Evolutionary conservation across 2,797 vertebrate genomes (phyloP).

Genomic region (Tangara arthus): DNA sequence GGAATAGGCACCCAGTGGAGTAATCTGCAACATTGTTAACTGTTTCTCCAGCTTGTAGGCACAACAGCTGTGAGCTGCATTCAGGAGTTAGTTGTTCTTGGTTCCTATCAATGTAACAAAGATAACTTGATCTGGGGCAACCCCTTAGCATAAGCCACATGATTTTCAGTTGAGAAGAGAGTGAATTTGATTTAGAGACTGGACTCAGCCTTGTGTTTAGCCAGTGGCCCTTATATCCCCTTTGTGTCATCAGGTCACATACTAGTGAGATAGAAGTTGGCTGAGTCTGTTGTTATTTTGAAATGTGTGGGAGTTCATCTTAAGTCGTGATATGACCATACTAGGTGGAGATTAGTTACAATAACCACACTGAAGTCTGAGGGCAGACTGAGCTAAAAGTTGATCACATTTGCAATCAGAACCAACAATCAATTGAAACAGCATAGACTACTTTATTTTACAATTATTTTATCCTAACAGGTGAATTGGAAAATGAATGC

Average conservation of each 20-base stretch:
- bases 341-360: background rate
- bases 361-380: background rate
- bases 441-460: background rate
- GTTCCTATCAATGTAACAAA: background rate
- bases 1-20: background rate
- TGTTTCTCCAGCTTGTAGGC: background rate
- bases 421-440: background rate
- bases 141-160: background rate
- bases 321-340: background rate
- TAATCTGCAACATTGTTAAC: background rate
- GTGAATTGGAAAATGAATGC: background rate
- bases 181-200: background rate
- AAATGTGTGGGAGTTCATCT: background rate
- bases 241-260: background rate
- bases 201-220: background rate
- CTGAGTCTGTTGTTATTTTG: background rate
- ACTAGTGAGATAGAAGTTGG: background rate
- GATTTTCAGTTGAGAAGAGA: background rate
- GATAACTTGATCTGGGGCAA: background rate
- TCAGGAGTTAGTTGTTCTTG: background rate
- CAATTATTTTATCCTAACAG: background rate
- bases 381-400: background rate
- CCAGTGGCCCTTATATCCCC: background rate
- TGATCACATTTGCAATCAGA: background rate
- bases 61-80: background rate